Percentiles rank a stretch among this genome's conserved stretches.
These are phyloP conservation scores for Podarcis muralis DNA, from an alignment of 2,113 vertebrate genomes.

Conservation along the genomic window DNA sequence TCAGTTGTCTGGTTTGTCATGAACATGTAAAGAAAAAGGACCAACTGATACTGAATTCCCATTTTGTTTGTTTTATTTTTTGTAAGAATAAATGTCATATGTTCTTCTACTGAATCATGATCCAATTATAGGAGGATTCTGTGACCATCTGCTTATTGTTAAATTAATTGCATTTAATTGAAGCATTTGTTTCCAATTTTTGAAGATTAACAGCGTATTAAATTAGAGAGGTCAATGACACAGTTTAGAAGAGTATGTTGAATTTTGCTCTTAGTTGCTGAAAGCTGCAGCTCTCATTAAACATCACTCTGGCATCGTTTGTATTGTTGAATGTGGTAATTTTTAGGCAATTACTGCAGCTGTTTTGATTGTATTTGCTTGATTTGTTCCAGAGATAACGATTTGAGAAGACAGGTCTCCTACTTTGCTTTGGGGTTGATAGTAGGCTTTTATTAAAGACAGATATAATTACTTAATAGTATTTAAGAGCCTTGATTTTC, in stretches of 20 bases:
- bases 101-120: constrained; percentile 48
- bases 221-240: constrained; percentile 64
- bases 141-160: constrained; percentile 72
- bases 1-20: background rate
- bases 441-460: constrained; percentile 2
- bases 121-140: constrained; percentile 67
- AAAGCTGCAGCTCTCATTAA: constrained; percentile 72
- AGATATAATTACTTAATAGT: background rate
- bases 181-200: constrained; percentile 67
- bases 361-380: constrained; percentile 68
- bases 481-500: background rate
- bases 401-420: constrained; percentile 41
- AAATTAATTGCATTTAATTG: constrained; percentile 74
- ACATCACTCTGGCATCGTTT: constrained; percentile 68
- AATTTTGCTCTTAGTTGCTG: constrained; percentile 63
- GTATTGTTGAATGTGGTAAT: constrained; percentile 73
- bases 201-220: constrained; percentile 69
- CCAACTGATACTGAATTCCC: background rate
- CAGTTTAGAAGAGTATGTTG: constrained; percentile 64
- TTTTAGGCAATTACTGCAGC: constrained; percentile 70
- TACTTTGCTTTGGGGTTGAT: constrained; percentile 28
- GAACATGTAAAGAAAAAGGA: background rate
- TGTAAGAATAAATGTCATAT: constrained; percentile 53
- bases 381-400: constrained; percentile 51
- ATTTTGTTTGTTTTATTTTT: background rate